phyloP scores from a whole-genome alignment of 2,888 invertebrate genomes.

The Merodon equestris region DNA sequence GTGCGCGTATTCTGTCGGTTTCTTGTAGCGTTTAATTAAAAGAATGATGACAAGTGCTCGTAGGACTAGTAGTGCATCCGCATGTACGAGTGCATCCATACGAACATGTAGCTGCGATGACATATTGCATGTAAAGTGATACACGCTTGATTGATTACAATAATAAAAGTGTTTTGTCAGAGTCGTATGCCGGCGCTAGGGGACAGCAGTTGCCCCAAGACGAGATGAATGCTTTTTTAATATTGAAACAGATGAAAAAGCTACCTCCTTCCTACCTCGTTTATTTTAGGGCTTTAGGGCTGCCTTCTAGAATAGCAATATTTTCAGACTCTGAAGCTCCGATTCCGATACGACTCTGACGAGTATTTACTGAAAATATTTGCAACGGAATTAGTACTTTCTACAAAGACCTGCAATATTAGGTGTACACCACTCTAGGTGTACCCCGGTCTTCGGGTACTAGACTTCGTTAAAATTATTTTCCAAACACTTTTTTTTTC shows the following conservation, averaged over 20 bases:
- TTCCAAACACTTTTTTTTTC: slow-evolving; percentile 10
- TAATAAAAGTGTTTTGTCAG: slow-evolving; percentile 64
- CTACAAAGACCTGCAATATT: slow-evolving; percentile 46
- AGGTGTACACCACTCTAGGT: slow-evolving; percentile 32
- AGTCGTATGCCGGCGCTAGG: slow-evolving; percentile 39
- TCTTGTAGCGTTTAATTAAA: slow-evolving; percentile 61
- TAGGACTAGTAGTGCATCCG: not conserved
- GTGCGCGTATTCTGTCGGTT: slow-evolving; percentile 12
- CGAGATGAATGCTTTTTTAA: slow-evolving; percentile 32
- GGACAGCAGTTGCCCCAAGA: slow-evolving; percentile 29
- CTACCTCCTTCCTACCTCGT: not conserved
- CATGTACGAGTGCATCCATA: not conserved
- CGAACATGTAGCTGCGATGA: slow-evolving; percentile 19
- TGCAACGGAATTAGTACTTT: slow-evolving; percentile 49
- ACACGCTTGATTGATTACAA: slow-evolving; percentile 66
- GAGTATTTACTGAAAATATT: slow-evolving; percentile 47
- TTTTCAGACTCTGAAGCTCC: not conserved
- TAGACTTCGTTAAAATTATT: slow-evolving; percentile 18
- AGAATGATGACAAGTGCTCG: slow-evolving; percentile 30
- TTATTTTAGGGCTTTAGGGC: not conserved
- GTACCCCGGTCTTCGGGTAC: not conserved
- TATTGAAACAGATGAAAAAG: slow-evolving; percentile 22
- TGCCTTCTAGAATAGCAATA: not conserved
- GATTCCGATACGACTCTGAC: not conserved
- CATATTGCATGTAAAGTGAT: slow-evolving; percentile 39